Conservation (phyloP, 2,113 vertebrate genomes). For the Girardinichthys multiradiatus region DNA sequence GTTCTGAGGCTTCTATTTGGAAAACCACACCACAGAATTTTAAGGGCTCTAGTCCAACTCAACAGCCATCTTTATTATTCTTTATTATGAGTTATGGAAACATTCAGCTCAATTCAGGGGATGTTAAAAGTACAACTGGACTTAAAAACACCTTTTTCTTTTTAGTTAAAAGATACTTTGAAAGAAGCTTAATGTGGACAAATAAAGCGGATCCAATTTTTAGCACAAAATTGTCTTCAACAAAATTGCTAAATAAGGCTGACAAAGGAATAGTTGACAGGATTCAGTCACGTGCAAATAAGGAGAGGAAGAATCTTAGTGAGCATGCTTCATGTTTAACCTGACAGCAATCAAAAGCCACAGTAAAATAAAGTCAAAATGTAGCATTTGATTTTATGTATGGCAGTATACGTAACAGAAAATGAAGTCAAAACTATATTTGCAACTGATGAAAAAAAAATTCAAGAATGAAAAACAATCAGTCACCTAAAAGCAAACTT, state of each 20-base stretch:
- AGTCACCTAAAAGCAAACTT: neutral
- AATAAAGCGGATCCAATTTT: constrained; percentile 16
- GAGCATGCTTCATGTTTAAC: constrained; percentile 63
- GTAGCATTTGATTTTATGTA: constrained; percentile 5
- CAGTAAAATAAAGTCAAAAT: constrained; percentile 5
- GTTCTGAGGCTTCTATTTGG: constrained; percentile 73
- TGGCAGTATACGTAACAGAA: constrained; percentile 42
- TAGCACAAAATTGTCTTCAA: constrained; percentile 12
- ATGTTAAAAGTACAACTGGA: constrained; percentile 1
- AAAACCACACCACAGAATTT: constrained; percentile 67
- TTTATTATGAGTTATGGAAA: constrained; percentile 21
- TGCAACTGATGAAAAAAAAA: constrained; percentile 40
- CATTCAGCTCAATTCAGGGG: constrained; percentile 2
- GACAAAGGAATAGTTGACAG: constrained; percentile 7
- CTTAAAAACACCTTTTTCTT: constrained; percentile 5
- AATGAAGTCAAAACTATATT: constrained; percentile 25
- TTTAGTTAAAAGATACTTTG: neutral
- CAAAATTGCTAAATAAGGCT: constrained; percentile 2
- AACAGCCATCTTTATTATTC: constrained; percentile 26
- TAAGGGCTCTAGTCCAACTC: constrained; percentile 59
- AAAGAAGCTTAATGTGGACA: constrained; percentile 14
- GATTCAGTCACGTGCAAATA: constrained; percentile 59
- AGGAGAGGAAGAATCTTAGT: constrained; percentile 28
- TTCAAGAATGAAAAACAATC: constrained; percentile 25
- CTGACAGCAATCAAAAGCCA: constrained; percentile 35